Evolutionary conservation across 1,140 invertebrate species (phyloP).

Genomic region (Pseudomyrmex dendroicus): DNA sequence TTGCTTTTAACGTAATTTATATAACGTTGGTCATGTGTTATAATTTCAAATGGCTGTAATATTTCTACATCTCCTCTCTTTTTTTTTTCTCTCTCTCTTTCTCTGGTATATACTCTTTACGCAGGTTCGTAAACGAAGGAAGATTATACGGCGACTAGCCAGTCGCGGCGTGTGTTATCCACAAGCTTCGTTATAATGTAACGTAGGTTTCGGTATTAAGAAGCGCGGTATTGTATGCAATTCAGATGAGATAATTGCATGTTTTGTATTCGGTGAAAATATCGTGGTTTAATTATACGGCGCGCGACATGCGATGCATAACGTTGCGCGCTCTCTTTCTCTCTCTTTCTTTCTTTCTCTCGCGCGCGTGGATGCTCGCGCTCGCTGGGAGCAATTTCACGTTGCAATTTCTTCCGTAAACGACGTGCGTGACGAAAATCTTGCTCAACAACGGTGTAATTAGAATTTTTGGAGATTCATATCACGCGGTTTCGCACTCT

Average conservation of each 20-base stretch:
- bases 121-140: slow-evolving; percentile 36
- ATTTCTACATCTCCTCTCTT: neutral
- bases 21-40: too few species aligned
- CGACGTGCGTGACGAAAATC: slow-evolving; percentile 32
- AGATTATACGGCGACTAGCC: slow-evolving; percentile 7
- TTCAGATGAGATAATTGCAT: slow-evolving; percentile 56
- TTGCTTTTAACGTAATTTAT: too few species aligned
- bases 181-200: slow-evolving; percentile 12
- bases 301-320: slow-evolving; percentile 49
- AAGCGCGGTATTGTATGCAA: slow-evolving; percentile 35
- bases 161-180: neutral
- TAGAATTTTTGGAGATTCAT: slow-evolving; percentile 4
- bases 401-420: slow-evolving; percentile 23
- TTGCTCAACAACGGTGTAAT: slow-evolving; percentile 1
- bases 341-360: neutral
- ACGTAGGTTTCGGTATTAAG: slow-evolving; percentile 47
- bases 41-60: too few species aligned
- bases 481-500: neutral
- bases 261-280: slow-evolving; percentile 60
- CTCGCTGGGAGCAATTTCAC: slow-evolving; percentile 24
- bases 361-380: slow-evolving; percentile 14
- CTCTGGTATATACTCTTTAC: slow-evolving; percentile 10
- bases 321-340: neutral
- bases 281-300: slow-evolving; percentile 56
- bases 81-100: neutral